Base-by-base conservation (phyloP, 2,797 vertebrate genomes). In the Smutsia temminckii region DNA sequence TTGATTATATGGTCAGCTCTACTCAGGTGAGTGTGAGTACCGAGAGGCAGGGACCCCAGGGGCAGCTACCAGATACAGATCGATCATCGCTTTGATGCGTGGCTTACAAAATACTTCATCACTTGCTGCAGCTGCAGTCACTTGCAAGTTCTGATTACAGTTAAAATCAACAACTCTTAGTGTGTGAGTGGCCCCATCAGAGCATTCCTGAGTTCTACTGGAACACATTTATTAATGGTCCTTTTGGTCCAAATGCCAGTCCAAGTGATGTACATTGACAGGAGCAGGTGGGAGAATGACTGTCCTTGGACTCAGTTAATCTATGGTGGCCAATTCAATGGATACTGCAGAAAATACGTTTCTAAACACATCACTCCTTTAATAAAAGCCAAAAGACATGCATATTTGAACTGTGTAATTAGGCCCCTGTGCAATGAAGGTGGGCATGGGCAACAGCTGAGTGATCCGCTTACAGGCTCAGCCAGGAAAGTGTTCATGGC, bases 241-340 rank as follows among this genome's bases (percentile, higher is more conserved):
- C 27, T 0, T 42, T 12, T 1, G 17, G 61, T 37, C 10, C 32
- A 32, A 59, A 23, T 4, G 29, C 63, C 49, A 63, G 21, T 25
- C 66, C 72, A 55, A 0, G 8, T 10, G 66, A 32, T 2, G 0
- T 18, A 29, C 1, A 0, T 16, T 23, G 59, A 20, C 32, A 0
- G 1, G 9, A 6, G 20, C n/a, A 23, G 18, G 2, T 7, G 6
- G 55, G n/a, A 34, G 6, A 51, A 6, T 4, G 9, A 18, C 13
- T 5, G 29, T 13, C 13, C 53, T 69, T 29, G 10, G 17, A 11
- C 6, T 78, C 42, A 21, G 23, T 9, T 17, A 16, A 37, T 16
- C 59, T 42, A 5, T 18, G 25, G 64, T 20, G 71, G 37, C 49
- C 51, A 7, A 49, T 18, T 55, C 29, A 20, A 23, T 0, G 10